phyloP scores from a whole-genome alignment of 2,888 invertebrate genomes.

The Rugalucina vietnamica region DNA sequence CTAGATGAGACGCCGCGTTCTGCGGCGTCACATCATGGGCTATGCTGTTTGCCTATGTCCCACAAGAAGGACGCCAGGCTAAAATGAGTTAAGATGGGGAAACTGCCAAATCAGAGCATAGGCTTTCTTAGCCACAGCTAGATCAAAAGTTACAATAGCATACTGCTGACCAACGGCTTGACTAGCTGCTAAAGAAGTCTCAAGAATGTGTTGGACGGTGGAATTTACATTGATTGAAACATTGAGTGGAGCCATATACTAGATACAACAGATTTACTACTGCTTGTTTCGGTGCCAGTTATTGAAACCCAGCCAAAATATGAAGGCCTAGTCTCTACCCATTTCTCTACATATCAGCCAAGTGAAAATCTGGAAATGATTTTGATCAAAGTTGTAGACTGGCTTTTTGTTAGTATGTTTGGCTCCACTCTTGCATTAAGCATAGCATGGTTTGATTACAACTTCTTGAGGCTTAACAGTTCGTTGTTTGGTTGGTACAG shows the following conservation, averaged over 20 bases:
- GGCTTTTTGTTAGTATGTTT: background rate
- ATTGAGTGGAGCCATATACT: conserved; percentile 41
- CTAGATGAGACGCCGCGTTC: too few relatives aligned
- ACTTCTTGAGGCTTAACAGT: background rate
- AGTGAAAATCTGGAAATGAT: background rate
- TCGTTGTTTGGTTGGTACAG: background rate
- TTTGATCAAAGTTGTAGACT: background rate
- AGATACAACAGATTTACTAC: background rate
- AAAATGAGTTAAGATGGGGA: too few relatives aligned
- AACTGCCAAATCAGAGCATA: conserved; percentile 42
- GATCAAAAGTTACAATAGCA: conserved; percentile 50
- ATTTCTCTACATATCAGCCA: background rate
- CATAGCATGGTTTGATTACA: conserved; percentile 32
- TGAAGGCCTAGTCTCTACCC: conserved; percentile 6
- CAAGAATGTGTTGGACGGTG: conserved; percentile 45
- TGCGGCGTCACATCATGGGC: too few relatives aligned
- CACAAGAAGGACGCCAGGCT: too few relatives aligned
- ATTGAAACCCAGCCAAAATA: conserved; percentile 32
- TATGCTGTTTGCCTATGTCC: too few relatives aligned
- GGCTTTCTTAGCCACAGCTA: conserved; percentile 50
- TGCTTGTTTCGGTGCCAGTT: background rate
- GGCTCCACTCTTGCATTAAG: conserved; percentile 28
- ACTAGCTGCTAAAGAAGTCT: conserved; percentile 33
- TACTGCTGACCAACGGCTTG: conserved; percentile 37
- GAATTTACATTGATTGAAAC: background rate